phyloP scores from a whole-genome alignment of 2,797 vertebrate species.

The Sphaeramia orbicularis region DNA sequence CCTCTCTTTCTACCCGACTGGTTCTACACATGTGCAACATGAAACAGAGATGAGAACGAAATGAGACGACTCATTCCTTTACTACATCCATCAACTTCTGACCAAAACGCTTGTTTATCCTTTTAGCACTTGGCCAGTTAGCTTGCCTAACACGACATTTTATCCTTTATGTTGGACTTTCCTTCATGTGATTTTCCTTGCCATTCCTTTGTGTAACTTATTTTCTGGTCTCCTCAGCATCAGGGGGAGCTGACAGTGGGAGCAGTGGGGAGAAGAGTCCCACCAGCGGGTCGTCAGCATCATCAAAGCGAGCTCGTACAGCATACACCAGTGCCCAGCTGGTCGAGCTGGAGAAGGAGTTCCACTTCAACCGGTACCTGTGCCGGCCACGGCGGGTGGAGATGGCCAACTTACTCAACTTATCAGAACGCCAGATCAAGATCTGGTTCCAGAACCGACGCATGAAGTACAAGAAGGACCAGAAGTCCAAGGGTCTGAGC shows the following conservation, averaged over 20 bases:
- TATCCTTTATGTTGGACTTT: no score
- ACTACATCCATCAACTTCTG: no score
- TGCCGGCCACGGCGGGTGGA: constrained; percentile 95
- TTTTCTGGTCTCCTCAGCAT: constrained; percentile 66
- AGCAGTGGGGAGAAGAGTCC: constrained; percentile 96
- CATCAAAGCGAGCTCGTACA: constrained; percentile 96
- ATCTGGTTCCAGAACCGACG: constrained; percentile 99
- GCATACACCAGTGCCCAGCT: constrained; percentile 98
- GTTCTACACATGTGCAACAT: no score
- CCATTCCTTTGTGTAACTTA: no score
- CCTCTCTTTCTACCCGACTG: no score
- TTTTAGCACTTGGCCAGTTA: no score
- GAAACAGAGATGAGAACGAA: no score
- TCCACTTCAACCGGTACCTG: constrained; percentile 98
- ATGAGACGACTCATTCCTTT: no score
- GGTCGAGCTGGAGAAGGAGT: constrained; percentile 92
- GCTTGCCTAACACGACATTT: no score
- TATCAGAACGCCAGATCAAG: constrained; percentile 98
- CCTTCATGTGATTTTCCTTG: no score
- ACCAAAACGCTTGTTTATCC: no score
- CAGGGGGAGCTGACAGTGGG: constrained; percentile 86
- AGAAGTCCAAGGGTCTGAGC: constrained; percentile 95
- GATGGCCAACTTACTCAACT: constrained; percentile 97
- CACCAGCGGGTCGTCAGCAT: constrained; percentile 87
- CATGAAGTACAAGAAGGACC: constrained; percentile 99